Conservation (phyloP, 2,888 invertebrate species). For the Meiosimyza platycephala region DNA sequence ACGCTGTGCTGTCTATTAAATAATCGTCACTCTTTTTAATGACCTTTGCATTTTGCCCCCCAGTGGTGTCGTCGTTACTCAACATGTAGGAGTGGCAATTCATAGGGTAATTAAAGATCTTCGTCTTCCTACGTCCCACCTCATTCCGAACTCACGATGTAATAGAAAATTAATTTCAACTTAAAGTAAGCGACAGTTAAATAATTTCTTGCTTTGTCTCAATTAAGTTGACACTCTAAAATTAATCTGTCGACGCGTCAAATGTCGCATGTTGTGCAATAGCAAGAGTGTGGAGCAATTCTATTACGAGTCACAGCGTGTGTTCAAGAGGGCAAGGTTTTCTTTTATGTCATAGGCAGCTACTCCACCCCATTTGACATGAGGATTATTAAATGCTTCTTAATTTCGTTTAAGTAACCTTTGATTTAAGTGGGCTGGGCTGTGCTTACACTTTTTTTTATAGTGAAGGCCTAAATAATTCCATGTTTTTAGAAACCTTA, state of each 20-base stretch:
- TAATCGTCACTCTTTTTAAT: slow-evolving; percentile 3
- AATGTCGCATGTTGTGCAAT: no score
- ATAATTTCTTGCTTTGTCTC: slow-evolving; percentile 7
- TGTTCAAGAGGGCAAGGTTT: not conserved
- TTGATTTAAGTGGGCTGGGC: no score
- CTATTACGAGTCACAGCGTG: not conserved
- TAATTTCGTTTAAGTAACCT: not conserved
- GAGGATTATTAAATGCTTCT: not conserved
- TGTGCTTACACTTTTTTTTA: no score
- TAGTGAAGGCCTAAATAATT: no score
- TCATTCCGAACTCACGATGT: no score
- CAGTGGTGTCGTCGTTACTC: not conserved
- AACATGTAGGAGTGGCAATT: no score
- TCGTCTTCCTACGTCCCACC: not conserved
- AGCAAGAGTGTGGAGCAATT: no score
- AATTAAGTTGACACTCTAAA: slow-evolving; percentile 15
- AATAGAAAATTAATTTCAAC: slow-evolving; percentile 1
- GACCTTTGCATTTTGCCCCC: not conserved
- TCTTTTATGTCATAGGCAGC: not conserved
- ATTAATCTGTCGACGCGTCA: slow-evolving; percentile 10
- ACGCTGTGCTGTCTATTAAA: no score
- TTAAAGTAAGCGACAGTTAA: not conserved
- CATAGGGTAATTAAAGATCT: not conserved
- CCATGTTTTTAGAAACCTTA: no score
- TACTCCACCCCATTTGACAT: not conserved